These are phyloP conservation scores for Acanthiza pusilla DNA, from an alignment of 2,797 vertebrate genomes.

Conservation along the genomic window DNA sequence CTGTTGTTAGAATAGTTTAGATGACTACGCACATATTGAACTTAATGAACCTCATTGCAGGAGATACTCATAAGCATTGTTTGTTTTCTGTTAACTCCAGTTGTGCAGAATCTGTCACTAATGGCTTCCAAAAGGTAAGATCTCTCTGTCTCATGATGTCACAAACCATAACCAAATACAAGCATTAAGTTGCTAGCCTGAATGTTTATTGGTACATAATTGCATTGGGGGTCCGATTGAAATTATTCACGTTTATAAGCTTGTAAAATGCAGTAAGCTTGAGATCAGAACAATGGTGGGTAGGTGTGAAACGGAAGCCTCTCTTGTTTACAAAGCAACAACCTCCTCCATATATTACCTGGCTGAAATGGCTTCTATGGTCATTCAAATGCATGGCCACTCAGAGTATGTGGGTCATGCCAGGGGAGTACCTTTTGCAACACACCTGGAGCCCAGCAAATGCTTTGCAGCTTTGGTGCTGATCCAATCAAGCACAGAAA, in stretches of 20 bases:
- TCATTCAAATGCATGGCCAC: not conserved
- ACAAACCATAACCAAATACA: not conserved
- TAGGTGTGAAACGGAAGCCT: not conserved
- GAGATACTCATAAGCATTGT: not conserved
- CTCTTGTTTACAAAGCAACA: not conserved
- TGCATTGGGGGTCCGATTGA: not conserved
- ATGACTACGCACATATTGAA: not conserved
- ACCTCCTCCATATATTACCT: not conserved
- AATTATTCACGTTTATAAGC: not conserved
- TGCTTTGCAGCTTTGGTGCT: not conserved
- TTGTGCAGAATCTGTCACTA: not conserved
- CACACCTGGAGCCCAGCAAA: not conserved
- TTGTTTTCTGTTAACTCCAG: not conserved
- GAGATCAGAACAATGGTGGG: not conserved
- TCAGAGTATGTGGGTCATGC: accelerated
- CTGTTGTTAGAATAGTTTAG: not conserved
- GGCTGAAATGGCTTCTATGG: not conserved
- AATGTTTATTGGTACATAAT: not conserved
- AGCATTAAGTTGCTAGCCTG: not conserved
- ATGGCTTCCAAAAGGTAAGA: not conserved
- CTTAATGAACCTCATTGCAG: not conserved
- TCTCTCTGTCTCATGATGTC: not conserved
- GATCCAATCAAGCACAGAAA: slow-evolving; percentile 26
- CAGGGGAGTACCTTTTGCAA: not conserved
- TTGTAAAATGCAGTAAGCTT: not conserved